A percentile compares a stretch with the other conserved stretches of the same genome.
Evolutionary conservation across 2,888 invertebrate genomes (phyloP).

Genomic region (Hyalella azteca): DNA sequence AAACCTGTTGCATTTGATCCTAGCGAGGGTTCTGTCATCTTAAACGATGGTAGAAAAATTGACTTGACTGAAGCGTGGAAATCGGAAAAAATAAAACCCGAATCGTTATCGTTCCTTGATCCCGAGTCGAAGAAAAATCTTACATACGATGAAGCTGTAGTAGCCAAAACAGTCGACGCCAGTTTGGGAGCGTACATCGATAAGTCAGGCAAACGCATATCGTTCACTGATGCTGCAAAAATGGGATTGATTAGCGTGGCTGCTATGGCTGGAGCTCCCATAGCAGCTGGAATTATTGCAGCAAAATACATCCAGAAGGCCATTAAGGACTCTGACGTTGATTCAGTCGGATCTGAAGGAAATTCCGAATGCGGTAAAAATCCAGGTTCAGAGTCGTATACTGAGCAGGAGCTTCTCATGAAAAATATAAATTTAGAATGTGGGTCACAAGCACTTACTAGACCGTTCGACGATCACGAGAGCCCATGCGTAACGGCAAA

Average conservation of each 20-base stretch:
- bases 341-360: no score
- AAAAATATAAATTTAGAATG: no score
- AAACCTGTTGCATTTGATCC: not conserved
- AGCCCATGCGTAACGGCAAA: no score
- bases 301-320: conserved; percentile 52
- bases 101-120: conserved; percentile 30
- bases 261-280: conserved; percentile 76
- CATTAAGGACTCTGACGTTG: conserved; percentile 43
- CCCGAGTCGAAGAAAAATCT: conserved; percentile 70
- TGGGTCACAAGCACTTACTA: no score
- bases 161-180: conserved; percentile 81
- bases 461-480: no score
- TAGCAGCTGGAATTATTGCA: conserved; percentile 62
- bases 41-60: not conserved
- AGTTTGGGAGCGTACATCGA: conserved; percentile 70
- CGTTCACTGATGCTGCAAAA: conserved; percentile 71
- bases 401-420: no score
- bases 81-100: not conserved
- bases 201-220: conserved; percentile 71
- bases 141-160: conserved; percentile 76
- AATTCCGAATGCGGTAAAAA: no score
- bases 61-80: not conserved
- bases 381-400: no score
- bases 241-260: conserved; percentile 76
- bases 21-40: not conserved